phyloP scores from a whole-genome alignment of 2,888 invertebrate species.

The Apomyelois bistriatella region DNA sequence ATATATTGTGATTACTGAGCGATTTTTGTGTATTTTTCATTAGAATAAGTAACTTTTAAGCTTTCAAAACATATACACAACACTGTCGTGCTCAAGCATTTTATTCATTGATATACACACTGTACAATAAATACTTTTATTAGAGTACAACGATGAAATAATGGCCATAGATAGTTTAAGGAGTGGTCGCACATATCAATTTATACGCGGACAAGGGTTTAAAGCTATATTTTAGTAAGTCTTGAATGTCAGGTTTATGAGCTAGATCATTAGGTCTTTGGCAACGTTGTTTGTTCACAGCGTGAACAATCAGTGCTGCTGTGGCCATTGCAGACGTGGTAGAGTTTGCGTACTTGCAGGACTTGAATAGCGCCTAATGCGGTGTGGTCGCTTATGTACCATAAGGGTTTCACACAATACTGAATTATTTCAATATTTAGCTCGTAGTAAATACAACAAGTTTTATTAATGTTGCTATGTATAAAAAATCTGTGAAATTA shows the following conservation, averaged over 20 bases:
- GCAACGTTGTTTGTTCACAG: neutral
- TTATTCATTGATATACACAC: neutral
- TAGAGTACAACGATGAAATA: neutral
- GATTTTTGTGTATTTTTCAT: neutral
- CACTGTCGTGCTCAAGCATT: slow-evolving; percentile 4
- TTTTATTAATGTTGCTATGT: too few relatives aligned
- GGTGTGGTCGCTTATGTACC: too few relatives aligned
- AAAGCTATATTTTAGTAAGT: neutral
- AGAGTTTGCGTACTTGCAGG: neutral
- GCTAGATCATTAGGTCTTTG: neutral
- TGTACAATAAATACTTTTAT: neutral
- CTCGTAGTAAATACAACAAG: too few relatives aligned
- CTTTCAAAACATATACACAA: neutral
- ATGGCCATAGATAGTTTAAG: slow-evolving; percentile 6
- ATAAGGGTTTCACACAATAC: too few relatives aligned
- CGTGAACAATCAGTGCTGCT: neutral
- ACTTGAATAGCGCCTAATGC: too few relatives aligned
- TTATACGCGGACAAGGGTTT: slow-evolving; percentile 3
- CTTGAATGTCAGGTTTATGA: neutral
- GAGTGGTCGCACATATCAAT: slow-evolving; percentile 5
- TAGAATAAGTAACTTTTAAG: slow-evolving; percentile 2
- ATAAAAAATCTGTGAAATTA: neutral
- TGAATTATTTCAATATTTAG: too few relatives aligned
- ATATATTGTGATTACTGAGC: neutral
- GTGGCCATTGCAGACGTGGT: too few relatives aligned